Evolutionary conservation across 2,888 invertebrate genomes (phyloP), one percentile per base, ranked within the genome.

Genomic region (Malachius bipustulatus): DNA sequence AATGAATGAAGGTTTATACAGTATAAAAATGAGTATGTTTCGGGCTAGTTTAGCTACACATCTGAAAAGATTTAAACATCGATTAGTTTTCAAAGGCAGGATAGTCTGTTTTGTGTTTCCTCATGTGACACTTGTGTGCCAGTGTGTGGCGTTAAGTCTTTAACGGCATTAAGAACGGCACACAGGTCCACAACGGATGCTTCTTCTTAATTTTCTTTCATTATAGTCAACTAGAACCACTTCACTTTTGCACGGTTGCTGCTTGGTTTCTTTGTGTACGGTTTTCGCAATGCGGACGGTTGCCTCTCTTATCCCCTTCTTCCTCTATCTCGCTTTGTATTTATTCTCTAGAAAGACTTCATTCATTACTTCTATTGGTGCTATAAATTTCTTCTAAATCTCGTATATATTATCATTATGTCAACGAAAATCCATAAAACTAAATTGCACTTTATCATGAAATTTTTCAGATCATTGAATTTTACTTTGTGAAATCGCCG

Each of bases 1-100:
- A n/a, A n/a, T n/a, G n/a, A 54, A 52, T 50, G 52, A 52, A 48
- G 51, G 53, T 52, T 52, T 55, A 57, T 58, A 55, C 51, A 57
- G 56, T 60, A 61, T 58, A 60, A 62, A 61, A 61, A 59, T 59
- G 59, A 59, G 57, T 56, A 30, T 19, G 24, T 19, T 19, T 6
- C n/a, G 24, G 24, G 24, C 24, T 19, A 19, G n/a, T 19, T n/a
- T 41, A 54, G 52, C 58, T 58, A 58, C 57, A 61, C 60, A 60
- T 58, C 52, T 46, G 37, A 52, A 57, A 53, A 57, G 51, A 52
- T 54, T 49, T 43, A 56, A 56, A 57, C 57, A 57, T 56, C 49
- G 48, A 57, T 49, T 54, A 52, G 24, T 38, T 16, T 12, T 26
- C 48, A 56, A 57, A 60, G 59, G 59, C 60, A 60, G 60, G 59